These are phyloP conservation scores for Microtus agrestis DNA, from an alignment of 2,797 vertebrate species.

Conservation along the genomic window DNA sequence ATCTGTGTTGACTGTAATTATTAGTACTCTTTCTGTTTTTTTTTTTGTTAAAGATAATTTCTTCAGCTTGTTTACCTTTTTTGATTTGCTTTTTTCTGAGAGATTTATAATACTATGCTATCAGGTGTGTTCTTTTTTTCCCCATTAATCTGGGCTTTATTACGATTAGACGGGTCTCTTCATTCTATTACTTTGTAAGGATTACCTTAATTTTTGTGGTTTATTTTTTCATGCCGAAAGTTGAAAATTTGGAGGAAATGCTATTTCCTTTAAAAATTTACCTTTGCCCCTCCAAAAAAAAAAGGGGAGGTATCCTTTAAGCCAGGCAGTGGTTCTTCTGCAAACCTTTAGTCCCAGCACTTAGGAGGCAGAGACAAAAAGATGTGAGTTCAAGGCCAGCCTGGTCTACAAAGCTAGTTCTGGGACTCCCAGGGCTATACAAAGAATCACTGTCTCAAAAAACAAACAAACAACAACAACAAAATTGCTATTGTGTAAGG, in stretches of 20 bases:
- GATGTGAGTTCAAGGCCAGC: neutral
- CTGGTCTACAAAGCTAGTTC: neutral
- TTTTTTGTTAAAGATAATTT: neutral
- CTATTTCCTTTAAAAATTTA: neutral
- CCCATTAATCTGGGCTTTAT: neutral
- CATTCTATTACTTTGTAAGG: neutral
- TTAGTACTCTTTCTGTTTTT: neutral
- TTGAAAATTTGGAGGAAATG: neutral
- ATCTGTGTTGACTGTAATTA: neutral
- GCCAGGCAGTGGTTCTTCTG: neutral
- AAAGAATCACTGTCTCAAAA: neutral
- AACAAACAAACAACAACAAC: neutral
- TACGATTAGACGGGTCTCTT: neutral
- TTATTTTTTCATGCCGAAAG: slow-evolving; percentile 32
- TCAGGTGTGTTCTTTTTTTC: slow-evolving; percentile 44
- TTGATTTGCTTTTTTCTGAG: neutral
- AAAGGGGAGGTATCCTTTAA: neutral
- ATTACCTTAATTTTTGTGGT: slow-evolving; percentile 40
- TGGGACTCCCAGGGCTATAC: neutral
- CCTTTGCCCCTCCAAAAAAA: neutral
- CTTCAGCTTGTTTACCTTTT: slow-evolving; percentile 32
- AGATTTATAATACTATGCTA: neutral
- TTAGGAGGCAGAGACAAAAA: neutral
- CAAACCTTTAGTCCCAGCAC: neutral
- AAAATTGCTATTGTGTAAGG: neutral